These are phyloP conservation scores for Hydropsyche betteni DNA, from an alignment of 2,888 invertebrate genomes.

Conservation along the genomic window DNA sequence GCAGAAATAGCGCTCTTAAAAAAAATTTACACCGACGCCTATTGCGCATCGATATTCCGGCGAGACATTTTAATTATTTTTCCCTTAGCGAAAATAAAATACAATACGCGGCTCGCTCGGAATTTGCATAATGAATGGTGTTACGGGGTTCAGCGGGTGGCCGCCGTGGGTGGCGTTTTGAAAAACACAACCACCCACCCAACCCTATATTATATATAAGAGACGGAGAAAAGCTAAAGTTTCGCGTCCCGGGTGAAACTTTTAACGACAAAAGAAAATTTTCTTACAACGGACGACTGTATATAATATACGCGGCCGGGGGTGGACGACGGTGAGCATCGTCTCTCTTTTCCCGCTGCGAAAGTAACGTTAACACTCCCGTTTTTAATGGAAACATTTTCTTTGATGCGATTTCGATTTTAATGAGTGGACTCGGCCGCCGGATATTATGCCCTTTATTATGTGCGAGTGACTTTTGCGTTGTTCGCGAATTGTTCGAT, in stretches of 20 bases:
- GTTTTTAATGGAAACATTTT: slow-evolving; percentile 29
- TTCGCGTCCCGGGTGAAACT: slow-evolving; percentile 32
- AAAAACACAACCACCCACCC: no score
- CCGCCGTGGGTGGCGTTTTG: background rate
- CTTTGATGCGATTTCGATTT: slow-evolving; percentile 31
- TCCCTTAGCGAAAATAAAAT: slow-evolving; percentile 30
- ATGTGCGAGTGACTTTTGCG: no score
- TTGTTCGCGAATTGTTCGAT: no score
- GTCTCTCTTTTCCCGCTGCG: slow-evolving; percentile 21
- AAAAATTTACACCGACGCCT: background rate
- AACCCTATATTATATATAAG: no score
- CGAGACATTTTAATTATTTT: slow-evolving; percentile 36
- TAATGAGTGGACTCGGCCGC: slow-evolving; percentile 23
- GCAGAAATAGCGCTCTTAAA: no score
- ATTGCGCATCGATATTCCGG: slow-evolving; percentile 1
- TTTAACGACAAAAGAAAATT: slow-evolving; percentile 48
- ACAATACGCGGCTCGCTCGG: slow-evolving; percentile 24
- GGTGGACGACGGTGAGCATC: slow-evolving; percentile 19
- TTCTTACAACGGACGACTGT: slow-evolving; percentile 9
- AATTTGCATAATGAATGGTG: slow-evolving; percentile 38
- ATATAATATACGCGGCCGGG: no score
- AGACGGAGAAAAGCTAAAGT: slow-evolving; percentile 30
- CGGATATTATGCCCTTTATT: no score
- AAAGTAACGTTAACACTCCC: slow-evolving; percentile 29
- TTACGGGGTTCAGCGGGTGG: background rate